Base-by-base conservation (phyloP, 2,797 vertebrate species). In the Tauraco hartlaubi region DNA sequence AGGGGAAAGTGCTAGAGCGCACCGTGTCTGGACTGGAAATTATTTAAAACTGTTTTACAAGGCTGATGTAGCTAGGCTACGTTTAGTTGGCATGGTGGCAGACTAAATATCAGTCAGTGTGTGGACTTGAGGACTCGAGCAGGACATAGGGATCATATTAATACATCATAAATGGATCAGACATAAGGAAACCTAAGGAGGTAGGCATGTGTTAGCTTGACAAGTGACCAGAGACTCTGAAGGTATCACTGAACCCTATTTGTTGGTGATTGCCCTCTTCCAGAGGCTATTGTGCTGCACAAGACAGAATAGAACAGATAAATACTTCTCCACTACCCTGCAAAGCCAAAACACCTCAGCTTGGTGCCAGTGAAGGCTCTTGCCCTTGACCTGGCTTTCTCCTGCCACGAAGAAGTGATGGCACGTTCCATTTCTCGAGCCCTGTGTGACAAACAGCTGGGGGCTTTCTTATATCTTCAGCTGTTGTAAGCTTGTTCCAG, bases 61-160 rank as follows among this genome's bases (percentile, higher is more conserved):
- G 62, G 55, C 62, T 66, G 51, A 35, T 88, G 6, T 26, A 87
- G 37, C 46, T 43, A 37, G 19, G 18, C 54, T 88, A 6, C 33
- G 2, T 64, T 82, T 89, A 44, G 11, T 56, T 92, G 37, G 8
- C 0, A 0, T 43, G 55, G 31, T 17, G 4, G 73, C 81, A 74
- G 15, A 76, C 77, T 95, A 86, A 84, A 85, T 88, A 20, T 62
- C 88, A 94, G 23, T 69, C 55, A n/a, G 6, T 11, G 62, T 73
- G 66, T 90, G 68, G 44, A 67, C 44, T 46, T 37, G 39, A 71
- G 58, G 73, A 41, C 66, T 84, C 2, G 4, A 90, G 44, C 56
- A 62, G 69, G 58, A 41, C 5, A 0, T 12, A 33, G 61, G 80
- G 56, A 37, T 93, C 21, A 2, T 44, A 48, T 90, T 54, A 72